These are phyloP conservation scores for Mesorhabditis spiculigera DNA, from an alignment of 2,888 invertebrate species.

Conservation along the genomic window DNA sequence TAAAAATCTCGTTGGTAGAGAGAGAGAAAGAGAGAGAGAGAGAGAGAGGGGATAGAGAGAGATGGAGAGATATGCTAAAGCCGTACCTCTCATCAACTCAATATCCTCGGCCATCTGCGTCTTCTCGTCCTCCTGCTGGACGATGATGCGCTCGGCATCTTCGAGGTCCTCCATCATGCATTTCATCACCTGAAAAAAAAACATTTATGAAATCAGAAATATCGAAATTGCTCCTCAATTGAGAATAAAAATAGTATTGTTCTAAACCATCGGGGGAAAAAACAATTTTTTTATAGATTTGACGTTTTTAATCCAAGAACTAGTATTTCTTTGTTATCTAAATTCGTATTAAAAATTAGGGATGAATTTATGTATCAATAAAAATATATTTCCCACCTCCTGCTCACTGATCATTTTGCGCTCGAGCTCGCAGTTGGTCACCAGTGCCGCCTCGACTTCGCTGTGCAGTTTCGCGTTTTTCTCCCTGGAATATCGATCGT, in stretches of 20 bases:
- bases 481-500: conserved; percentile 21
- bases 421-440: conserved; percentile 25
- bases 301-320: no score
- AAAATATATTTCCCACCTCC: not conserved
- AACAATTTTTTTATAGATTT: no score
- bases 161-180: conserved; percentile 29
- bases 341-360: no score
- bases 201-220: not conserved
- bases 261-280: not conserved
- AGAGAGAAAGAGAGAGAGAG: not conserved
- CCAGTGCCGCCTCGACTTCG: conserved; percentile 33
- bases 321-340: no score
- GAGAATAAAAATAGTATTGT: not conserved
- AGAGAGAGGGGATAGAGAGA: not conserved
- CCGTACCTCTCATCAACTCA: conserved; percentile 43
- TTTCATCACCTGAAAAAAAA: conserved; percentile 16
- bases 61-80: not conserved
- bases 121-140: conserved; percentile 42
- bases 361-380: no score
- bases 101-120: conserved; percentile 44
- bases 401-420: conserved; percentile 17
- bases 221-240: not conserved
- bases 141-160: conserved; percentile 34
- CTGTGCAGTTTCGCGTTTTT: conserved; percentile 32
- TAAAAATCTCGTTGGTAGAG: conserved; percentile 16